Percentiles rank a stretch among this genome's conserved stretches.
phyloP scores from a whole-genome alignment of 2,797 vertebrate species.

The Glyptemys insculpta region DNA sequence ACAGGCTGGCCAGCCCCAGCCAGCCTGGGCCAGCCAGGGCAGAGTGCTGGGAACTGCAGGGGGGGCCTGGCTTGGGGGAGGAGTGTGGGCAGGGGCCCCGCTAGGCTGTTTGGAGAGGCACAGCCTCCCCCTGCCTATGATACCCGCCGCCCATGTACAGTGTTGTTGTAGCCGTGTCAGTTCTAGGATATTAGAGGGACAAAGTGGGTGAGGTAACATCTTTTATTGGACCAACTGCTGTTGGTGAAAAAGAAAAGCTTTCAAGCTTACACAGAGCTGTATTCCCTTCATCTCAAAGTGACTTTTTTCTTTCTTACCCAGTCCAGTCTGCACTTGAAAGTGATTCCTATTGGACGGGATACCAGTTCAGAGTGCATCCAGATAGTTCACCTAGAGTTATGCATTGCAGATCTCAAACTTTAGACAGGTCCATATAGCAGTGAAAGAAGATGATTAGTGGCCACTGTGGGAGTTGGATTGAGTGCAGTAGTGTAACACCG shows the following conservation, averaged over 20 bases:
- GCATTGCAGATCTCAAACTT: constrained; percentile 8
- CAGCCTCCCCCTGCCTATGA: no score
- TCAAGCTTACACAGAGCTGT: background rate
- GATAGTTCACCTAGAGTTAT: background rate
- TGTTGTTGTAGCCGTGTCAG: background rate
- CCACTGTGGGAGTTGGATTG: background rate
- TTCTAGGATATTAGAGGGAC: background rate
- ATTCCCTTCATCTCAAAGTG: background rate
- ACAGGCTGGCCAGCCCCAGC: no score
- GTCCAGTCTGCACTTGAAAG: background rate
- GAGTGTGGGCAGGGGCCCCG: no score
- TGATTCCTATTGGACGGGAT: constrained; percentile 1
- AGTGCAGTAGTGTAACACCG: background rate
- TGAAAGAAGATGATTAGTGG: constrained; percentile 30
- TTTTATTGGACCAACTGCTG: background rate
- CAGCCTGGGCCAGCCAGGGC: no score
- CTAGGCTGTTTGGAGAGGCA: no score
- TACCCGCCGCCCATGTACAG: no score
- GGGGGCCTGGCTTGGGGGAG: no score
- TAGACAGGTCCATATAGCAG: background rate
- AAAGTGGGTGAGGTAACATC: background rate
- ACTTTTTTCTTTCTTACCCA: background rate
- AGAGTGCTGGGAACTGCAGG: no score
- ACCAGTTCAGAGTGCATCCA: background rate
- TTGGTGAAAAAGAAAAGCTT: background rate